A percentile compares a stretch with the other conserved stretches of the same genome.
Evolutionary conservation across 2,797 vertebrate genomes (phyloP).

Genomic region (Neostethus bicornis): DNA sequence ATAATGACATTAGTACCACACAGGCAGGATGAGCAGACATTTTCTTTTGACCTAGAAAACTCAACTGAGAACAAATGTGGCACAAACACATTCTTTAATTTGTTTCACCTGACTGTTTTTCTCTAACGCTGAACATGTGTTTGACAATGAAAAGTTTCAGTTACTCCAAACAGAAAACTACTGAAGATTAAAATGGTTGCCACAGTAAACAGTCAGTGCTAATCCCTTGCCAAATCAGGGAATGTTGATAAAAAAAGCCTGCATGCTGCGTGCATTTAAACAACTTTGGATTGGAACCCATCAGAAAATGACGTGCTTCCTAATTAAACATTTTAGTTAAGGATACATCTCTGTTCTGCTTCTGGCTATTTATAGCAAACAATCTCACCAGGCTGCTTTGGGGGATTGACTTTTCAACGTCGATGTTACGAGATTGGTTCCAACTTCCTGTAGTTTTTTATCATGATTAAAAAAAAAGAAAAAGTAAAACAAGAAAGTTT

Average conservation of each 20-base stretch:
- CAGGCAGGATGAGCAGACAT: slow-evolving; percentile 4
- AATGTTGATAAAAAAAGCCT: slow-evolving; percentile 20
- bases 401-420: slow-evolving; percentile 47
- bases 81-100: background rate
- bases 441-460: background rate
- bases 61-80: background rate
- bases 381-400: slow-evolving; percentile 38
- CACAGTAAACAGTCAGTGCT: background rate
- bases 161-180: background rate
- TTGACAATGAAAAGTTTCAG: no score
- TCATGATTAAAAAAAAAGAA: slow-evolving; percentile 8
- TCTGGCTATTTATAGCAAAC: slow-evolving; percentile 29
- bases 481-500: background rate
- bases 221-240: background rate
- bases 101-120: background rate
- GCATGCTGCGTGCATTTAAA: slow-evolving; percentile 40
- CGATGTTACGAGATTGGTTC: background rate
- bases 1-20: slow-evolving; percentile 11
- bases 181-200: background rate
- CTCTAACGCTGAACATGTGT: background rate
- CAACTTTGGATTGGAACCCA: slow-evolving; percentile 32
- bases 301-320: slow-evolving; percentile 21
- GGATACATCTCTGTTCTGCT: slow-evolving; percentile 20
- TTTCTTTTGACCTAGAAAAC: background rate
- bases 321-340: slow-evolving; percentile 56